Evolutionary conservation across 2,113 vertebrate genomes (phyloP).

Genomic region (Plestiodon gilberti): DNA sequence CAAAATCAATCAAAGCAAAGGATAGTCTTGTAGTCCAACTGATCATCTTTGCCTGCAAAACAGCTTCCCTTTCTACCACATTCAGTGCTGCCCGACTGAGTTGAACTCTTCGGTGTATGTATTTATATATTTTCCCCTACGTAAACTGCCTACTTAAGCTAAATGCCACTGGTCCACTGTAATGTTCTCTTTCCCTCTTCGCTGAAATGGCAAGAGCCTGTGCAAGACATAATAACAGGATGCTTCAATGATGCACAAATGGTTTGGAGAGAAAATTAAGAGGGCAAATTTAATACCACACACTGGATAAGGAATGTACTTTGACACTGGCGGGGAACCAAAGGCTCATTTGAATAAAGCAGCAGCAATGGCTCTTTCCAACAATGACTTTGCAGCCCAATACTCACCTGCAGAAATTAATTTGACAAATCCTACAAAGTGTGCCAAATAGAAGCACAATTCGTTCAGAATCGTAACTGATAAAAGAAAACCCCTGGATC

Average conservation of each 20-base stretch:
- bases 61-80: conserved; percentile 14
- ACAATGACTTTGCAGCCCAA: not conserved
- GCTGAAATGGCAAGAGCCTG: conserved; percentile 51
- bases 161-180: conserved; percentile 9
- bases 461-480: not conserved
- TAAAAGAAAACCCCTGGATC: not conserved
- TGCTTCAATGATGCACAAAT: conserved; percentile 50
- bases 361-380: conserved; percentile 32
- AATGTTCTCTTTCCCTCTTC: conserved; percentile 41
- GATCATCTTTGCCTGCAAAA: conserved; percentile 9
- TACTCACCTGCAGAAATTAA: not conserved
- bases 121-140: not conserved
- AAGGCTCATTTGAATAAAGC: conserved; percentile 22
- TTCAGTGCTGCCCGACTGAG: not conserved
- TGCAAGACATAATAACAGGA: conserved; percentile 52
- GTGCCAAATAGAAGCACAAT: not conserved
- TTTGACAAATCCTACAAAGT: not conserved
- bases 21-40: not conserved
- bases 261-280: conserved; percentile 58
- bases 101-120: not conserved
- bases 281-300: conserved; percentile 29
- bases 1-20: not conserved
- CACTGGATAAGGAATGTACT: conserved; percentile 40
- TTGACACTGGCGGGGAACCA: conserved; percentile 1
- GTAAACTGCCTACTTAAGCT: conserved; percentile 31